Percentiles rank a stretch among this genome's conserved stretches.
phyloP scores from a whole-genome alignment of 2,113 vertebrate species.

The Microtus ochrogaster region DNA sequence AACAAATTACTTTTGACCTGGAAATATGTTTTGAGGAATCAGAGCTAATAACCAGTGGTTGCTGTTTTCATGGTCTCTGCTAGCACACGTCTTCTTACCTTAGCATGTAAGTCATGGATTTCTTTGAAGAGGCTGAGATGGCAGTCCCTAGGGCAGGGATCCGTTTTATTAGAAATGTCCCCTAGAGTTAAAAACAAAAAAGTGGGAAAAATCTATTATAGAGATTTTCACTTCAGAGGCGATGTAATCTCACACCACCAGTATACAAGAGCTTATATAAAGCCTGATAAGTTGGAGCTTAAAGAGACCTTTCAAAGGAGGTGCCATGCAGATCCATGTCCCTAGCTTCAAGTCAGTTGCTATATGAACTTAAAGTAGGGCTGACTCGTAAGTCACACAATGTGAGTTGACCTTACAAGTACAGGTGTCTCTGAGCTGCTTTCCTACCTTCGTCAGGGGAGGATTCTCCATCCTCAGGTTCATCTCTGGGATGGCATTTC shows the following conservation, averaged over 20 bases:
- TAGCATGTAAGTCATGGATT: constrained; percentile 81
- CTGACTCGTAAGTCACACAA: background rate
- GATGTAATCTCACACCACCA: background rate
- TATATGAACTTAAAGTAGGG: background rate
- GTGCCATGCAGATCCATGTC: background rate
- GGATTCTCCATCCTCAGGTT: background rate
- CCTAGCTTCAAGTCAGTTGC: constrained; percentile 16
- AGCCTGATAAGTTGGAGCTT: background rate
- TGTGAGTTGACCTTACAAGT: background rate
- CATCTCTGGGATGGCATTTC: background rate
- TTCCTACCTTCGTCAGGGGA: background rate
- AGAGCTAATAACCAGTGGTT: constrained; percentile 85
- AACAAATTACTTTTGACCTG: constrained; percentile 89
- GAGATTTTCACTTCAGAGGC: constrained; percentile 46
- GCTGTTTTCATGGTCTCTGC: constrained; percentile 61
- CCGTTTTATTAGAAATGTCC: constrained; percentile 82
- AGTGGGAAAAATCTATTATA: background rate
- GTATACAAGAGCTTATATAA: constrained; percentile 18
- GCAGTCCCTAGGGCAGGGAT: constrained; percentile 63
- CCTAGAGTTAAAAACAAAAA: constrained; percentile 83
- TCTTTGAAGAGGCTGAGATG: constrained; percentile 78
- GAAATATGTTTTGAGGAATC: constrained; percentile 92
- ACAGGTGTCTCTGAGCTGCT: constrained; percentile 13
- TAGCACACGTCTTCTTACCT: constrained; percentile 87
- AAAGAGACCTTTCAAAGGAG: background rate